Base-by-base conservation (phyloP, 1,140 invertebrate species). In the Drosophila nannoptera region DNA sequence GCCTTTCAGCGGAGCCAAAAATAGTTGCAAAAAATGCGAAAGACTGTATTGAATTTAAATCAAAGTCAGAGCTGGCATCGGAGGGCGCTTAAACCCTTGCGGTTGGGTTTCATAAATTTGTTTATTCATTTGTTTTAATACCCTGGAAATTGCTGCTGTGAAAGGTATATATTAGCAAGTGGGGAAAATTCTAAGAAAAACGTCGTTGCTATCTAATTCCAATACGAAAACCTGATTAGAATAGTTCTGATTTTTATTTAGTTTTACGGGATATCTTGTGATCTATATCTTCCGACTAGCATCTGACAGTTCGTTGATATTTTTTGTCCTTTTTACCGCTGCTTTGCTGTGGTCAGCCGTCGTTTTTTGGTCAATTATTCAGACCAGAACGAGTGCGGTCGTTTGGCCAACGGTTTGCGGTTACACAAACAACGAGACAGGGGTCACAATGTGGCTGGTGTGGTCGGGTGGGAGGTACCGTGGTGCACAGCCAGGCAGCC, bases 101-200 rank as follows among this genome's bases (percentile, higher is more conserved):
- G 80, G 77, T 80, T 80, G 48, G 35, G 73, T 60, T 80, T 75
- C 67, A 86, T 72, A 81, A 86, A 86, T 77, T 86, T 81, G 81
- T 84, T 77, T 84, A 77, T 81, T 81, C 74, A 77, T 77, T 83
- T 83, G 69, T 70, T 81, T 32, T 46, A 49, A 62, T 55, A 33
- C 38, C 40, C 40, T 65, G 54, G 52, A 52, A 46, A 31, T 53
- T 22, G 11, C 4, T 22, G 22, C 22, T 22, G 3, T 42, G 31
- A 40, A 0, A 36, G 3, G 8, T 5, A 12, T n/a, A n/a, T n/a
- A n/a, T 43, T 22, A 2, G 22, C 22, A 22, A 22, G 22, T 22
- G 22, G 22, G 1, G 22, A 22, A 22, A 22, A 1, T 22, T 22
- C 1, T 22, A 22, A 22, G 22, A 2, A 3, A 22, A 22, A 22